phyloP scores from a whole-genome alignment of 2,113 vertebrate species.

The Triplophysa siluroides region DNA sequence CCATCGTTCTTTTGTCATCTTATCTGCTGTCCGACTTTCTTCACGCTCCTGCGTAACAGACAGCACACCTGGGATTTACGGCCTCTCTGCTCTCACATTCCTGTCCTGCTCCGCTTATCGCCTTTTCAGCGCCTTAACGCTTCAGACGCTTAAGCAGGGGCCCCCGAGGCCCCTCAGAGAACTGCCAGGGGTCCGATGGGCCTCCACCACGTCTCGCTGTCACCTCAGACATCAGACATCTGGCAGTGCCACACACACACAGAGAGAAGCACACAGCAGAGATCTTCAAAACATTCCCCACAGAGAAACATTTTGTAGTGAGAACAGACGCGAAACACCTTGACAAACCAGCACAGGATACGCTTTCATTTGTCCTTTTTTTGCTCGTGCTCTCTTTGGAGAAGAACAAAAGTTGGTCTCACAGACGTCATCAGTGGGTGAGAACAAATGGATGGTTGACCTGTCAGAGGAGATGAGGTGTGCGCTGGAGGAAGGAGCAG shows the following conservation, averaged over 20 bases:
- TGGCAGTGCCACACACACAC: constrained; percentile 37
- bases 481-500: not conserved
- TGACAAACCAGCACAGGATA: constrained; percentile 15
- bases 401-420: constrained; percentile 31
- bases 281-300: constrained; percentile 46
- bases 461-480: constrained; percentile 39
- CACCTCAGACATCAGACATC: constrained; percentile 45
- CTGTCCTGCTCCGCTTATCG: constrained; percentile 47
- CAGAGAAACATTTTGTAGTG: constrained; percentile 42
- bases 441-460: constrained; percentile 43
- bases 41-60: constrained; percentile 22
- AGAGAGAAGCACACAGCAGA: constrained; percentile 10
- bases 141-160: constrained; percentile 26
- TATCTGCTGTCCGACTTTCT: constrained; percentile 23
- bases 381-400: constrained; percentile 3
- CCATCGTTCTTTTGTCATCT: constrained; percentile 35
- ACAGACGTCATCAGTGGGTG: constrained; percentile 23
- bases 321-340: constrained; percentile 48
- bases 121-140: constrained; percentile 42
- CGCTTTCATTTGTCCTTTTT: not conserved
- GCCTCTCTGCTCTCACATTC: constrained; percentile 34
- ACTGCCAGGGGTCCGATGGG: constrained; percentile 35
- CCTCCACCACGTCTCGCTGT: constrained; percentile 39
- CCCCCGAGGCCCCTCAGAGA: constrained; percentile 36
- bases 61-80: constrained; percentile 44